A percentile compares a stretch with the other conserved stretches of the same genome.
These are phyloP conservation scores for Corythoichthys haematopterus DNA, from an alignment of 2,113 vertebrate species.

Conservation along the genomic window DNA sequence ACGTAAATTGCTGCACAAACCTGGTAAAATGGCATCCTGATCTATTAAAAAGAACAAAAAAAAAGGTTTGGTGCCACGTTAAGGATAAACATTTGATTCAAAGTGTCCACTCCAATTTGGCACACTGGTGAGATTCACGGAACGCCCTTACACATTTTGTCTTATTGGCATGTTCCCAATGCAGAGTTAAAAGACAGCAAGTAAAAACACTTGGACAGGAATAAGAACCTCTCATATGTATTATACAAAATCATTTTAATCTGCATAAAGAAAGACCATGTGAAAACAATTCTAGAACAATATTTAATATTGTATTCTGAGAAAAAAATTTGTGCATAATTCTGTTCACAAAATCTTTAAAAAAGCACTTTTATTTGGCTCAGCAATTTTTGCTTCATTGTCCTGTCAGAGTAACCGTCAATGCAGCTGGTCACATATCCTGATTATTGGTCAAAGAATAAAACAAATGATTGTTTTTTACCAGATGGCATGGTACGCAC, in stretches of 20 bases:
- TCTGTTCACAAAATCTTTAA: not conserved
- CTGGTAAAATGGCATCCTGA: no score
- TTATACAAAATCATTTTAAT: conserved; percentile 1
- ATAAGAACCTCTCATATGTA: not conserved
- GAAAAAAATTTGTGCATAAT: not conserved
- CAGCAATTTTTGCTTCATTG: not conserved
- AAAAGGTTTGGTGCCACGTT: conserved; percentile 5
- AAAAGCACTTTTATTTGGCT: not conserved
- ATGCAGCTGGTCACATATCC: conserved; percentile 45
- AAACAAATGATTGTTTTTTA: conserved; percentile 34
- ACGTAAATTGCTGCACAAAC: no score
- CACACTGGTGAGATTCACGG: conserved; percentile 39
- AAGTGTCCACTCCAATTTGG: conserved; percentile 25
- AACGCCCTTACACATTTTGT: conserved; percentile 26
- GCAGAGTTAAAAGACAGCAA: conserved; percentile 9
- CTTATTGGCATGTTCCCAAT: conserved; percentile 16
- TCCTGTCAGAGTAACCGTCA: not conserved
- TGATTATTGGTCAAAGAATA: conserved; percentile 39
- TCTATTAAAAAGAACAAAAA: no score
- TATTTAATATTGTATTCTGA: not conserved
- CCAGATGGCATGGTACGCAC: conserved; percentile 54
- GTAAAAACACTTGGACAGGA: not conserved
- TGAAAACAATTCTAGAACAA: not conserved
- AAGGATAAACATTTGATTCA: conserved; percentile 47
- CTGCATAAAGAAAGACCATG: not conserved